Conservation (phyloP, 2,797 vertebrate genomes). For the Neostethus bicornis region DNA sequence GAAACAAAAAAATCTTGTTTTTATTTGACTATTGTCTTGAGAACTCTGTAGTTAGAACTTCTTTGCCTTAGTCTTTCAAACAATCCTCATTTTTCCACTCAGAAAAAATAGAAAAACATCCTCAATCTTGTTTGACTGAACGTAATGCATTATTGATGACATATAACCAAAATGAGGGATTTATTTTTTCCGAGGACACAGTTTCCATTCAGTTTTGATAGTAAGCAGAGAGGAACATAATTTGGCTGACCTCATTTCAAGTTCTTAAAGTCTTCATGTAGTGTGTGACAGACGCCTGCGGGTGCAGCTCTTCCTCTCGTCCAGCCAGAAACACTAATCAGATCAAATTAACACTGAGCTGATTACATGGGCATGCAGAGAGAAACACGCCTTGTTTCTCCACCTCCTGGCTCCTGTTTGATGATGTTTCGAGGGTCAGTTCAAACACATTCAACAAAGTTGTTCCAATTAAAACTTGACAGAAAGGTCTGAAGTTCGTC, state of each 20-base stretch:
- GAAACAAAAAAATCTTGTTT: no score
- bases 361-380: constrained; percentile 27
- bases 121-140: neutral
- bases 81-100: neutral
- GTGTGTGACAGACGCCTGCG: constrained; percentile 49
- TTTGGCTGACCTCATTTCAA: constrained; percentile 51
- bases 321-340: constrained; percentile 57
- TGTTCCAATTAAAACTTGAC: constrained; percentile 8
- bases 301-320: constrained; percentile 35
- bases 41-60: no score
- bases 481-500: neutral
- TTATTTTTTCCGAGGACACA: no score
- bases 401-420: constrained; percentile 26
- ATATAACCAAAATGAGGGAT: neutral
- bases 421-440: constrained; percentile 27
- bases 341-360: constrained; percentile 54
- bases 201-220: no score
- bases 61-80: neutral
- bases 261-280: constrained; percentile 33
- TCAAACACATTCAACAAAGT: constrained; percentile 12
- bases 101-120: neutral
- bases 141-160: neutral
- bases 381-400: constrained; percentile 16
- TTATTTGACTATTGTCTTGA: no score
- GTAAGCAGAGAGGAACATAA: constrained; percentile 12